Base-by-base conservation (phyloP, 2,797 vertebrate species). In the Poecilia picta region DNA sequence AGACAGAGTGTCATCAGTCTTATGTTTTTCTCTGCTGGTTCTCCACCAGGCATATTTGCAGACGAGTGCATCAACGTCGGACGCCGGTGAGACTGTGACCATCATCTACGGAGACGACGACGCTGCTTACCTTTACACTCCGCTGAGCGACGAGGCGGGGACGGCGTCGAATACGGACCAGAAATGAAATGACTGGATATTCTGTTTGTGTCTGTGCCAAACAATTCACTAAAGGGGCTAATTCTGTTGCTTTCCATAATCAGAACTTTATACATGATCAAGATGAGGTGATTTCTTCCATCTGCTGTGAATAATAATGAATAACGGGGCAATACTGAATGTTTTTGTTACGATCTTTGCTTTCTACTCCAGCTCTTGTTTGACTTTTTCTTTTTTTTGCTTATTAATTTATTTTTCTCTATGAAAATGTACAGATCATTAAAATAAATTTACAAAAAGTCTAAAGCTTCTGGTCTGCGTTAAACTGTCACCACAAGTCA, bases 51-150 rank as follows among this genome's bases (percentile, higher is more conserved):
- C 92, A 0, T 95, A 90, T 73, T 31, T 94, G 0, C 91, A 95
- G 88, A 93, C 88, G 1, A 93, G 88, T 16, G 84, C 82, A 0
- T 78, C 85, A 0, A 73, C 89, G 74, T 78, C 93, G 0, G 93
- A 96, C 0, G 87, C 85, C 0, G 89, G 91, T 0, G 86, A 93
- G 53, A 93, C 95, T 0, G 95, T 97, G 43, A 90, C 95, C 49
- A 94, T 97, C 82, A 94, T 96, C 91, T 96, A 94, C 11, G 94
- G 93, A 75, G 93, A 94, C 31, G 92, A 94, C 11, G 88, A 92
- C 0, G 86, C 87, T 0, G 89, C 94, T 0, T 89, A 94, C 84
- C 64, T 96, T 57, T 96, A 95, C 0, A 72, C 95, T 0, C 84
- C 94, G 2, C 87, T 91, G 20, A 81, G 83, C 13, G 77, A 84